A percentile compares a stretch with the other conserved stretches of the same genome.
Evolutionary conservation across 1,140 invertebrate genomes (phyloP).

Genomic region (Brachionus calyciflorus): DNA sequence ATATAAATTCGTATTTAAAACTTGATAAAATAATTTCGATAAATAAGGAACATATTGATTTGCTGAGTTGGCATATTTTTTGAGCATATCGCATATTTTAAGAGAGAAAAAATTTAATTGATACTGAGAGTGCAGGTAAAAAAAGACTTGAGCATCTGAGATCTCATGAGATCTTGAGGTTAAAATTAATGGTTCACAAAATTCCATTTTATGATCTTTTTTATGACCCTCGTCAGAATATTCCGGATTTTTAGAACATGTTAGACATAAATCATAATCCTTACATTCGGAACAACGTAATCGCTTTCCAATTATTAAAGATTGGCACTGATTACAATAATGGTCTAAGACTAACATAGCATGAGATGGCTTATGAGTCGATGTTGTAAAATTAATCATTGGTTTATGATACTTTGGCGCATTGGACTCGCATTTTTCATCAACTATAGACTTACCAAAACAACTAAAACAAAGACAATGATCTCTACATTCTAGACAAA

Average conservation of each 20-base stretch:
- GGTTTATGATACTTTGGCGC: neutral
- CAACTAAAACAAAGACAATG: conserved; percentile 15
- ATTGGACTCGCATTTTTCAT: neutral
- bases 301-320: conserved; percentile 31
- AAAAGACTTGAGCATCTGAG: neutral
- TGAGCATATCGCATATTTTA: conserved; percentile 7
- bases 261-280: conserved; percentile 17
- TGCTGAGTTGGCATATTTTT: neutral
- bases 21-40: neutral
- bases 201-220: neutral
- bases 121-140: conserved; percentile 8
- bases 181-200: neutral
- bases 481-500: conserved; percentile 37
- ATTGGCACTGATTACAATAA: conserved; percentile 29
- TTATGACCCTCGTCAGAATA: neutral
- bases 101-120: neutral
- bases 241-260: neutral
- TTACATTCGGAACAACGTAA: neutral
- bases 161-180: neutral
- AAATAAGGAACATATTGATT: neutral
- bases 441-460: conserved; percentile 9
- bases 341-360: conserved; percentile 20
- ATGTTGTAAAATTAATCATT: neutral
- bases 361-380: conserved; percentile 6
- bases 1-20: neutral